These are phyloP conservation scores for Penaeus vannamei DNA, from an alignment of 1,140 invertebrate species.

Conservation along the genomic window DNA sequence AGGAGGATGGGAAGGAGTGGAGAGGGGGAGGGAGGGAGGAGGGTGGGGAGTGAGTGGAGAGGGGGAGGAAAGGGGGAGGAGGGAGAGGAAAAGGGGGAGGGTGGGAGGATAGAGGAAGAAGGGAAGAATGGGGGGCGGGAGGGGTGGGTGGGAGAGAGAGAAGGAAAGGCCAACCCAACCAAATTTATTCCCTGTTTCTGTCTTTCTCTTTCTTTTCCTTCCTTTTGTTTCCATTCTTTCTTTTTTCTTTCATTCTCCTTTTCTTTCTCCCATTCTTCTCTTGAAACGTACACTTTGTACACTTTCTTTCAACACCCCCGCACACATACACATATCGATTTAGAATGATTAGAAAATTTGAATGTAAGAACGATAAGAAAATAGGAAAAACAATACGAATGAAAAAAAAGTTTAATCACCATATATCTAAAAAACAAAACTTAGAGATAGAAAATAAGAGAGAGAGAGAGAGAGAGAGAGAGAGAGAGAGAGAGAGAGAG, in stretches of 20 bases:
- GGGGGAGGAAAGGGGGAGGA: not conserved
- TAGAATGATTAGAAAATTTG: no score
- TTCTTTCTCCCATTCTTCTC: not conserved
- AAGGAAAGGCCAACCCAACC: not conserved
- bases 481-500: no score
- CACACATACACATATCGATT: no score
- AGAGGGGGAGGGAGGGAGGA: not conserved
- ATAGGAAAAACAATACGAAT: no score
- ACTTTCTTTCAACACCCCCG: no score
- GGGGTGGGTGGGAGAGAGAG: not conserved
- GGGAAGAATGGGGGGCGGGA: not conserved
- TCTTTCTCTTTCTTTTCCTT: conserved; percentile 8
- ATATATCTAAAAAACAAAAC: no score
- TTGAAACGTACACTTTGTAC: not conserved
- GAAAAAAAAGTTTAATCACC: no score
- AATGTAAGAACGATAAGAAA: no score
- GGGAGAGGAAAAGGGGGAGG: not conserved
- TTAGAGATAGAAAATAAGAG: no score
- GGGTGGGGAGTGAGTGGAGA: not conserved
- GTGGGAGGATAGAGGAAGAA: not conserved
- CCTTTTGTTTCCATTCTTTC: conserved; percentile 24
- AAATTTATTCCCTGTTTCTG: conserved; percentile 55
- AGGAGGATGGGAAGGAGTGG: not conserved
- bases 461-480: no score
- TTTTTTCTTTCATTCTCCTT: not conserved